phyloP scores from a whole-genome alignment of 1,140 invertebrate species.

The Calycopis cecrops region DNA sequence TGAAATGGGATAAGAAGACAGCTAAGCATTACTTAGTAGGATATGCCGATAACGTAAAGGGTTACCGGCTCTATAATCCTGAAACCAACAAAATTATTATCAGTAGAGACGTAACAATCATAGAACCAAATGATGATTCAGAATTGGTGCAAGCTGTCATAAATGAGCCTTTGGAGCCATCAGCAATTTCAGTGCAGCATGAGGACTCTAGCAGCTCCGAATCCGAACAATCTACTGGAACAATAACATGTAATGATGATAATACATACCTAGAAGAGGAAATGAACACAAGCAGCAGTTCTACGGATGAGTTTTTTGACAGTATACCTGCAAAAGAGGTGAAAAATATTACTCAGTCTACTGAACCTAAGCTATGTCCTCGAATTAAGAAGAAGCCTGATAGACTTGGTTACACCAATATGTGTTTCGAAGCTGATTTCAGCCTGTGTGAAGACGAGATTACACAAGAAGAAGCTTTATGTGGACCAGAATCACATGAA shows the following conservation, averaged over 20 bases:
- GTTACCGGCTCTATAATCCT: background rate
- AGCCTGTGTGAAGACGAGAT: background rate
- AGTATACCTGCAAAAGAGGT: background rate
- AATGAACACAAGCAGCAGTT: background rate
- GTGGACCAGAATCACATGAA: background rate
- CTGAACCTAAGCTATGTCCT: background rate
- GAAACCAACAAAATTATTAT: background rate
- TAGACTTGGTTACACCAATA: background rate
- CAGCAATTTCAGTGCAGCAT: background rate
- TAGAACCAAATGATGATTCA: background rate
- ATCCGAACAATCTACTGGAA: background rate
- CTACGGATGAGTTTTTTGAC: slow-evolving; percentile 1
- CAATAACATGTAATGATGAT: background rate
- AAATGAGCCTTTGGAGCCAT: no score
- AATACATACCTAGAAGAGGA: background rate
- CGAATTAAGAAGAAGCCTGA: background rate
- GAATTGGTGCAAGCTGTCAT: no score
- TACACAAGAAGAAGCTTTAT: background rate
- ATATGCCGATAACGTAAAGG: slow-evolving; percentile 6
- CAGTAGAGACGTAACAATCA: background rate
- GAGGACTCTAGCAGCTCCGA: background rate
- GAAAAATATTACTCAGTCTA: background rate
- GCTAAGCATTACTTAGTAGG: slow-evolving; percentile 1
- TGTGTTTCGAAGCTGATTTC: background rate
- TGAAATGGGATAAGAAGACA: slow-evolving; percentile 2